Evolutionary conservation across 2,113 vertebrate genomes (phyloP).

Genomic region (Caranx ignobilis): DNA sequence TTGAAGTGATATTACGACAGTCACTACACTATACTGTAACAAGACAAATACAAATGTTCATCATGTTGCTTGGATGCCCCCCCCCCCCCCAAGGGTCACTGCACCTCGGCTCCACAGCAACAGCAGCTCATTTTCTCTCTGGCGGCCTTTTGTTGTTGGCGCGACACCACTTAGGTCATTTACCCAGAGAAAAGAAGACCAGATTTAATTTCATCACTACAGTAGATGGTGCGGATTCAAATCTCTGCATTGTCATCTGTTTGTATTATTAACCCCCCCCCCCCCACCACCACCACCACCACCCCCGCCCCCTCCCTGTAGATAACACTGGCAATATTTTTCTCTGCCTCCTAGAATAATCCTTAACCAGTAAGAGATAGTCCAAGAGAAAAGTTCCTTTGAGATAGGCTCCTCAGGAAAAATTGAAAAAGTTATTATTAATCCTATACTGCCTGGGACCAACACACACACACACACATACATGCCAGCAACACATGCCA

Average conservation of each 20-base stretch:
- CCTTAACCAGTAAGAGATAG: conserved; percentile 66
- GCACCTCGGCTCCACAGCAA: conserved; percentile 24
- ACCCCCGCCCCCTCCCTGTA: not conserved
- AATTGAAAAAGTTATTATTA: conserved; percentile 77
- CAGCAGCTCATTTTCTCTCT: conserved; percentile 12
- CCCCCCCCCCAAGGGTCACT: not conserved
- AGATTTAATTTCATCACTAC: conserved; percentile 62
- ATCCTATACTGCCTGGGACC: conserved; percentile 49
- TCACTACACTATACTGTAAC: not conserved
- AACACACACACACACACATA: not conserved
- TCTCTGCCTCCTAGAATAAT: conserved; percentile 64
- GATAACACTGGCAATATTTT: conserved; percentile 63
- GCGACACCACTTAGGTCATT: conserved; percentile 36
- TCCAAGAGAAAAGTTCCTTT: conserved; percentile 68
- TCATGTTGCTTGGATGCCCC: not conserved
- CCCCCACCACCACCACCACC: too few relatives aligned
- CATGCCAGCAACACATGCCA: not conserved
- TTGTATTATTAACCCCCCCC: conserved; percentile 41
- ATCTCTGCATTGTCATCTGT: conserved; percentile 67
- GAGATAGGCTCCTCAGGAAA: conserved; percentile 69
- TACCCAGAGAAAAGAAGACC: conserved; percentile 36
- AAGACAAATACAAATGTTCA: not conserved
- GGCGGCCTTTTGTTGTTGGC: not conserved
- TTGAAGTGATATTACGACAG: not conserved
- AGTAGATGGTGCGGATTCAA: conserved; percentile 52